Percentiles rank a stretch among this genome's conserved stretches.
Conservation (phyloP, 2,113 vertebrate genomes). For the Stigmatopora argus region DNA sequence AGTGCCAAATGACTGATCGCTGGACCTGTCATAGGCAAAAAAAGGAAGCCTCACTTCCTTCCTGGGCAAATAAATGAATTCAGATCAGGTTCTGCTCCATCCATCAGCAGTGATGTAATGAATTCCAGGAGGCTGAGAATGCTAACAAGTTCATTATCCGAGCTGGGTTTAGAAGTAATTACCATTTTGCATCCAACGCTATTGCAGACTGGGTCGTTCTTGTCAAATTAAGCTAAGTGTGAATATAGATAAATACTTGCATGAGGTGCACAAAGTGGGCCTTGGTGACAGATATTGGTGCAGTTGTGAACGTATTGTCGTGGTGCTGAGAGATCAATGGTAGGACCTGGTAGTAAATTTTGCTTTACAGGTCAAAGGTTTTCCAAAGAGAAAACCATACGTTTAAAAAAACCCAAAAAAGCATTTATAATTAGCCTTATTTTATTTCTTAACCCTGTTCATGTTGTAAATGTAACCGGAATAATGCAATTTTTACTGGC, state of each 20-base stretch:
- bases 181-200: slow-evolving; percentile 66
- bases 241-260: slow-evolving; percentile 63
- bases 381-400: slow-evolving; percentile 31
- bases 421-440: slow-evolving; percentile 26
- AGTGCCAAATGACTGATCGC: slow-evolving; percentile 15
- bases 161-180: slow-evolving; percentile 62
- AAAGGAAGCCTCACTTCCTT: slow-evolving; percentile 1
- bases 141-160: slow-evolving; percentile 69
- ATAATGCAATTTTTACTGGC: slow-evolving; percentile 9
- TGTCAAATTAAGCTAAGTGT: slow-evolving; percentile 58
- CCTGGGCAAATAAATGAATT: slow-evolving; percentile 31
- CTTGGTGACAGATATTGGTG: slow-evolving; percentile 19
- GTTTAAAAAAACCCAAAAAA: slow-evolving; percentile 35
- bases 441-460: neutral
- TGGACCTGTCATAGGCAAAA: slow-evolving; percentile 2
- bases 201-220: slow-evolving; percentile 50
- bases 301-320: slow-evolving; percentile 2
- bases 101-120: slow-evolving; percentile 45
- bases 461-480: slow-evolving; percentile 9
- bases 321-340: slow-evolving; percentile 4
- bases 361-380: neutral
- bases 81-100: slow-evolving; percentile 49
- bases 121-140: slow-evolving; percentile 67
- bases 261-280: slow-evolving; percentile 15
- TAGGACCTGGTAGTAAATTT: slow-evolving; percentile 11